Evolutionary conservation across 2,113 vertebrate species (phyloP).

Genomic region (Tupaia chinensis): DNA sequence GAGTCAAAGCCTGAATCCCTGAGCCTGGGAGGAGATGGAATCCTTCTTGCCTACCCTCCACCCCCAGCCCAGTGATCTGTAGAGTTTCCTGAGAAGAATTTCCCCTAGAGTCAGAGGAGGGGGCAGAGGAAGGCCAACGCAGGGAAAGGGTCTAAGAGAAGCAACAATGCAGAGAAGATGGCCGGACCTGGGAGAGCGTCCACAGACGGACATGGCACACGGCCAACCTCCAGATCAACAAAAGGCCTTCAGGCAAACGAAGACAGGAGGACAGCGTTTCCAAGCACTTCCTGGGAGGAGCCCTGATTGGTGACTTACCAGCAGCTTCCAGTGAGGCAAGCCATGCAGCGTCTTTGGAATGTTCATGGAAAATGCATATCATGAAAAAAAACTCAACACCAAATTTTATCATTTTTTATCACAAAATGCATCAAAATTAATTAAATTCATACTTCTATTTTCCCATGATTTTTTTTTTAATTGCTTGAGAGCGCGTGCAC

Average conservation of each 20-base stretch:
- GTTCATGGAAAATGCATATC: no score
- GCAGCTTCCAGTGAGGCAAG: neutral
- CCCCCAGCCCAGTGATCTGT: neutral
- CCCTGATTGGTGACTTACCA: neutral
- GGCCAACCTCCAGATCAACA: no score
- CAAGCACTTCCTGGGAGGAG: neutral
- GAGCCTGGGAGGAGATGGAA: neutral
- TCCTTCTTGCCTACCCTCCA: neutral
- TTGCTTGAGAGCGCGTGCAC: no score
- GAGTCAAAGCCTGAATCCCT: neutral
- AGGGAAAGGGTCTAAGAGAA: neutral
- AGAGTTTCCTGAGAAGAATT: neutral
- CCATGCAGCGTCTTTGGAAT: no score
- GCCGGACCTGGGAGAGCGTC: rapidly evolving
- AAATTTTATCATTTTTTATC: no score
- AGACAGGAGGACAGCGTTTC: rapidly evolving
- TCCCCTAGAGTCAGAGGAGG: neutral
- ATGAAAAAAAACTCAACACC: no score
- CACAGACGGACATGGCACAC: neutral
- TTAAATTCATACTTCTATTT: no score
- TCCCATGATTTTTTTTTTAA: no score
- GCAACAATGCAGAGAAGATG: neutral
- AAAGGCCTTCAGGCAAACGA: rapidly evolving
- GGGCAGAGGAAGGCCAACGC: neutral
- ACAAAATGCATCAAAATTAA: no score